Evolutionary conservation across 2,888 invertebrate species (phyloP).

Genomic region (Loripinus fragilis): DNA sequence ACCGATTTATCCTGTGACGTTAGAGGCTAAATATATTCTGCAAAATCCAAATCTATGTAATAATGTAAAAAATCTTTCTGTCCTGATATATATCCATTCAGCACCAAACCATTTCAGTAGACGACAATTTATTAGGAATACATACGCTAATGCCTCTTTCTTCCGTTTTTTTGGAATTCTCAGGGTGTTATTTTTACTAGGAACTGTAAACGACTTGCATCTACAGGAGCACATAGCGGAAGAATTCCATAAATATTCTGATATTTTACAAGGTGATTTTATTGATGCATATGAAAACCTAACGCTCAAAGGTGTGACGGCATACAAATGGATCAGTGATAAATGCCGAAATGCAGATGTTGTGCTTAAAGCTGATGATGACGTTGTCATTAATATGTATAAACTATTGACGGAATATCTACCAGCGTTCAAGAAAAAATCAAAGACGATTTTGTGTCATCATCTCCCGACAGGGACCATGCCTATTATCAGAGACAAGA

Average conservation of each 20-base stretch:
- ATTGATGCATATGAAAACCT: conserved; percentile 67
- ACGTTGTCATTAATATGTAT: conserved; percentile 66
- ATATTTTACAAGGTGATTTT: conserved; percentile 72
- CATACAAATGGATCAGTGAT: conserved; percentile 67
- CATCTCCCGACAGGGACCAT: conserved; percentile 52
- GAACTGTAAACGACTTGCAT: conserved; percentile 42
- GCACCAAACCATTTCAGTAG: conserved; percentile 57
- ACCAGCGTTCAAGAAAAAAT: conserved; percentile 35
- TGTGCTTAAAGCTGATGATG: conserved; percentile 70
- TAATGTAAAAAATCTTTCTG: conserved; percentile 35
- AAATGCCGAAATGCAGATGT: conserved; percentile 62
- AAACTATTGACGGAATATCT: conserved; percentile 38
- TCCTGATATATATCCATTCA: conserved; percentile 58
- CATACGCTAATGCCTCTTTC: conserved; percentile 64
- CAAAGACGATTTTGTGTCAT: conserved; percentile 53
- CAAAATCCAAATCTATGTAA: conserved; percentile 47
- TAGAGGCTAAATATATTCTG: conserved; percentile 39
- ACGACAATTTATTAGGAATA: conserved; percentile 56
- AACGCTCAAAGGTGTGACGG: conserved; percentile 71
- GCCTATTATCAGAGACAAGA: conserved; percentile 49
- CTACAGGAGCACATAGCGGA: conserved; percentile 50
- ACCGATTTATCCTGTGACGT: conserved; percentile 44
- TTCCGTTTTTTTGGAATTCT: conserved; percentile 47
- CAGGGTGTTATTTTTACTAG: conserved; percentile 65
- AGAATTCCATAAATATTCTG: conserved; percentile 59